Conservation (phyloP, 2,797 vertebrate species). For the Anniella stebbinsi region DNA sequence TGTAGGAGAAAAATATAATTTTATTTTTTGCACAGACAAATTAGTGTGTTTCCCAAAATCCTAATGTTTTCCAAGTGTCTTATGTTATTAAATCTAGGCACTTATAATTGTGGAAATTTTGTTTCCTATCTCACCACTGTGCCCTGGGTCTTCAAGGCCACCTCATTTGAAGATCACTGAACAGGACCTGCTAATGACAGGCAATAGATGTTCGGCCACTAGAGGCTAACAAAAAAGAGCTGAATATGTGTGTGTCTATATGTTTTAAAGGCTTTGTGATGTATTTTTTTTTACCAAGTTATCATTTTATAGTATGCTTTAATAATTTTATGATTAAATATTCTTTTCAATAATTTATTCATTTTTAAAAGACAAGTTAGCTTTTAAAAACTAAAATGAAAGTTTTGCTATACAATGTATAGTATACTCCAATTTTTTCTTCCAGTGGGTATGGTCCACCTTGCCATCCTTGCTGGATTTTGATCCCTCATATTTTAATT, state of each 20-base stretch:
- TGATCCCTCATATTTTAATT: neutral
- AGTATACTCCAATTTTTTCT: neutral
- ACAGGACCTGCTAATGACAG: conserved; percentile 30
- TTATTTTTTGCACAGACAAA: conserved; percentile 39
- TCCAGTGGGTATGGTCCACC: no score
- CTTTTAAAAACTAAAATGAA: neutral
- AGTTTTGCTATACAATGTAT: neutral
- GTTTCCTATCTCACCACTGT: neutral
- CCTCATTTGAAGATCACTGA: conserved; percentile 32
- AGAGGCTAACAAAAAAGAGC: conserved; percentile 34
- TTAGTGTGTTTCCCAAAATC: neutral
- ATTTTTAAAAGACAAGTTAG: neutral
- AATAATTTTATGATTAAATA: neutral
- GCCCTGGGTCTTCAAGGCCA: conserved; percentile 29
- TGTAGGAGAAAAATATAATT: conserved; percentile 54
- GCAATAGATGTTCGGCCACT: conserved; percentile 33
- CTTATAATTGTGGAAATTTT: neutral
- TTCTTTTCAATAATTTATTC: no score
- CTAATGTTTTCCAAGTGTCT: neutral
- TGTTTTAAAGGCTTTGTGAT: neutral
- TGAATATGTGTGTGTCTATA: neutral
- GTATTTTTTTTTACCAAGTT: neutral
- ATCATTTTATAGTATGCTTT: neutral
- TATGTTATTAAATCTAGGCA: conserved; percentile 12
- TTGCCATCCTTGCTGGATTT: conserved; percentile 4